A percentile compares a stretch with the other conserved stretches of the same genome.
Conservation (phyloP, 2,113 vertebrate species). For the Eretmochelys imbricata region DNA sequence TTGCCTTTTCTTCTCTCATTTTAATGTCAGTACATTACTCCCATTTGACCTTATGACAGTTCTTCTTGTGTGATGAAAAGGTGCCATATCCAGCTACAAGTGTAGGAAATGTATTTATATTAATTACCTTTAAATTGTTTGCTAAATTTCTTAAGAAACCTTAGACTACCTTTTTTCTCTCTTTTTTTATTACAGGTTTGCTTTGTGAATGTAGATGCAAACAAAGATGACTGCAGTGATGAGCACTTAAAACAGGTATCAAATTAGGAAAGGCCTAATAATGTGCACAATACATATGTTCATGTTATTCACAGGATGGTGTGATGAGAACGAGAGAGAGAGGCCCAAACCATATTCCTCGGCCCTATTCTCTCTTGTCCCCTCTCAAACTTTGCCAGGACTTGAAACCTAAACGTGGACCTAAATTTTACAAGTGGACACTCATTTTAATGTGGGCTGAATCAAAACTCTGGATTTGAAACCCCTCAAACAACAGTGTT, state of each 20-base stretch:
- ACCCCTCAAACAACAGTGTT: background rate
- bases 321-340: background rate
- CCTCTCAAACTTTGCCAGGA: background rate
- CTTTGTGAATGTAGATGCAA: slow-evolving; percentile 92
- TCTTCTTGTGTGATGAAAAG: background rate
- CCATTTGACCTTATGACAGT: background rate
- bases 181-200: slow-evolving; percentile 85
- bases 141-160: background rate
- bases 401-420: background rate
- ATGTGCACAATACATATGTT: background rate
- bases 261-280: background rate
- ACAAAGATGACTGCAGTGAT: slow-evolving; percentile 77
- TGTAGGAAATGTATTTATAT: background rate
- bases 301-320: background rate
- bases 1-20: background rate
- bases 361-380: background rate
- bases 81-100: background rate
- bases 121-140: background rate
- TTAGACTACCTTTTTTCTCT: background rate
- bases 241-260: slow-evolving; percentile 84
- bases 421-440: background rate
- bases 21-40: background rate
- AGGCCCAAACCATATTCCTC: background rate
- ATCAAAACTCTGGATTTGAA: background rate
- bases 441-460: background rate